Evolutionary conservation across 2,797 vertebrate species (phyloP), one percentile per base, ranked within the genome.

Genomic region (Phrynocephalus guinanensis): DNA sequence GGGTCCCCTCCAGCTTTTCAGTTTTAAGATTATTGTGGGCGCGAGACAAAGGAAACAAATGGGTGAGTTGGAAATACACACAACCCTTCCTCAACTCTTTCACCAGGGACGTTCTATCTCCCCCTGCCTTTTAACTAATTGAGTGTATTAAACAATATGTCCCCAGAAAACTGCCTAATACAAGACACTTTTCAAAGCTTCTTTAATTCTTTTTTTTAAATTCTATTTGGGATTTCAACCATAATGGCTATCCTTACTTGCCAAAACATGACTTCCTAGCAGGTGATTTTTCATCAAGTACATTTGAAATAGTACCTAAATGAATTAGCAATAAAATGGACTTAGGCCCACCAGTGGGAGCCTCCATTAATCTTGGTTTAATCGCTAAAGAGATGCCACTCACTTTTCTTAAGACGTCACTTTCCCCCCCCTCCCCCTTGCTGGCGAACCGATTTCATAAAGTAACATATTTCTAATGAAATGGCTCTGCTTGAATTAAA

Each of bases 311-410:
- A 98, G 98, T 98, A 98, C 98, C 98, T 98, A 98, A 98, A 98
- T 99, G 98, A 99, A 99, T 99, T 98, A 99, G 98, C 98, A 98
- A 99, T 98, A 98, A 98, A 98, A 98, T 97, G 98, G 98, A 98
- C 98, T 99, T 98, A 98, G 98, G 96, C 96, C 97, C 97, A 98
- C 97, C 98, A 97, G 98, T 98, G 95, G 98, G 98, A 98, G 98
- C 97, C 97, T 98, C 98, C 97, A 99, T 99, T 99, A 99, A 98
- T 98, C 97, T 97, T 83, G 97, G 97, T 97, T 97, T 99, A 99
- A 99, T 99, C 98, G 98, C 98, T 98, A 98, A 98, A 99, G 98
- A 99, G 98, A 98, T 98, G 98, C 98, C 98, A 99, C 98, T 99
- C 98, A 99, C 97, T 98, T 97, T 97, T 97, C 97, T 98, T 98